Conservation (phyloP, 2,797 vertebrate species). For the Sitta carolinensis region DNA sequence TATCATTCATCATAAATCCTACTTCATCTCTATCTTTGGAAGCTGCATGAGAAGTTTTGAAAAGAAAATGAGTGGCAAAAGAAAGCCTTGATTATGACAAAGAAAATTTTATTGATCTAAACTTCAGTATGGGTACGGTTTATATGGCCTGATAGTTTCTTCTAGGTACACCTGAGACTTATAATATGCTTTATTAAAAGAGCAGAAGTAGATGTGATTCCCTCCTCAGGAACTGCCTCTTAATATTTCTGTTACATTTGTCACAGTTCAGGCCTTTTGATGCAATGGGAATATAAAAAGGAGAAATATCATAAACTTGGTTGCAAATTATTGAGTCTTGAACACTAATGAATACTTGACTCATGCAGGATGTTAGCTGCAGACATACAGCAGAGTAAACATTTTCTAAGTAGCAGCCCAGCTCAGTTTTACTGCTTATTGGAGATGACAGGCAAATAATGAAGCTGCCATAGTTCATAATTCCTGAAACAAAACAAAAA, state of each 20-base stretch:
- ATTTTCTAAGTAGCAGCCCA: neutral
- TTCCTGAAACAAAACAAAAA: neutral
- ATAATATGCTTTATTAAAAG: neutral
- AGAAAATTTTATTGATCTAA: neutral
- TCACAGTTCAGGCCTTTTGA: neutral
- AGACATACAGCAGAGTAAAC: neutral
- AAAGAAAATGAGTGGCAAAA: neutral
- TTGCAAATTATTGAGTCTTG: neutral
- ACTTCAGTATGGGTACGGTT: neutral
- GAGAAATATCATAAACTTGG: neutral
- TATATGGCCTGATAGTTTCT: neutral
- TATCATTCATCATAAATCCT: neutral
- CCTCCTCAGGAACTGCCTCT: neutral
- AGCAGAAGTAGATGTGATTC: neutral
- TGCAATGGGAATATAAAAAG: neutral
- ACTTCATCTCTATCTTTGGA: neutral
- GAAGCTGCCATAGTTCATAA: neutral
- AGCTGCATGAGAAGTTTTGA: neutral
- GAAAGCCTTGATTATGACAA: neutral
- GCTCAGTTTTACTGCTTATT: neutral
- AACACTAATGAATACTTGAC: neutral
- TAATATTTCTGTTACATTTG: neutral
- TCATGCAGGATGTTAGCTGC: neutral
- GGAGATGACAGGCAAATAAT: neutral
- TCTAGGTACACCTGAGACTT: neutral